Evolutionary conservation across 2,113 vertebrate genomes (phyloP).

Genomic region (Halichoerus grypus): DNA sequence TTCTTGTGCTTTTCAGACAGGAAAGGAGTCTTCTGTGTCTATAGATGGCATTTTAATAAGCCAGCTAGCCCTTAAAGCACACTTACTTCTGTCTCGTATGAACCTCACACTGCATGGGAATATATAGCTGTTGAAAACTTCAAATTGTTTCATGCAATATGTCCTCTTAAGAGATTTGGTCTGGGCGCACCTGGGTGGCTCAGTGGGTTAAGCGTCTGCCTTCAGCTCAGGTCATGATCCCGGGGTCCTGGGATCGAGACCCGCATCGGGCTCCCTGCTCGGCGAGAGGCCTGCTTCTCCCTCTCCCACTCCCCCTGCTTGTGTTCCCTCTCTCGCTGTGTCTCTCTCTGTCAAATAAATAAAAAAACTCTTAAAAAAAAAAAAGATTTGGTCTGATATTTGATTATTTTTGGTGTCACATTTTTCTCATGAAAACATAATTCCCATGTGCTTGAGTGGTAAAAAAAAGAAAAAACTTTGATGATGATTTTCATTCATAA

Average conservation of each 20-base stretch:
- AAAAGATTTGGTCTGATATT: background rate
- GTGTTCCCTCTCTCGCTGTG: no score
- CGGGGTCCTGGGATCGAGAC: no score
- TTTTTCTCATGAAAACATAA: constrained; percentile 46
- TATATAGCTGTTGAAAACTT: background rate
- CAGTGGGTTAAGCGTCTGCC: no score
- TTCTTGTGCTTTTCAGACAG: background rate
- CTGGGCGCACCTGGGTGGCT: background rate
- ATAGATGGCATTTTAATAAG: background rate
- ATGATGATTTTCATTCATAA: constrained; percentile 24
- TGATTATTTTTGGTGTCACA: background rate
- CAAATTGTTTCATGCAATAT: background rate
- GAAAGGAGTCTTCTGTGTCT: background rate
- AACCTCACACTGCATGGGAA: background rate
- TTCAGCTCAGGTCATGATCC: no score
- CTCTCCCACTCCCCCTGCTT: no score
- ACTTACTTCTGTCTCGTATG: background rate
- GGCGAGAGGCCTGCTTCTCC: no score
- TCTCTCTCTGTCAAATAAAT: no score
- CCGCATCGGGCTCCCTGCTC: no score
- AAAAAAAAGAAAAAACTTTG: background rate
- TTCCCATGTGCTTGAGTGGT: background rate
- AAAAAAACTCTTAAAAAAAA: no score
- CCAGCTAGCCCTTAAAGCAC: background rate
- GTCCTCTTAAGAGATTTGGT: background rate